Evolutionary conservation across 2,888 invertebrate genomes (phyloP).

Genomic region (Noctua comes): DNA sequence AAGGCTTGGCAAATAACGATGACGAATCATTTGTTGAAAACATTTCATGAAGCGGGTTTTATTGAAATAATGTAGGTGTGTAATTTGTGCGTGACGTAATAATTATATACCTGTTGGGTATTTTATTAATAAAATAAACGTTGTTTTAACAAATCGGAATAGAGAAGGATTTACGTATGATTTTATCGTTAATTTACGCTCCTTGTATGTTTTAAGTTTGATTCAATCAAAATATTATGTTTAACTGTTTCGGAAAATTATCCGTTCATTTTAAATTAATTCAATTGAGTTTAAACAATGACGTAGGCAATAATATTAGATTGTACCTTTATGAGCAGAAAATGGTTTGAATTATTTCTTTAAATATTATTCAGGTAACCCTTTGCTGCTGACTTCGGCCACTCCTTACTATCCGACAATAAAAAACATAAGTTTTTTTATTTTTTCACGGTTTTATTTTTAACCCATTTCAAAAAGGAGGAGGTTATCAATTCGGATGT

Average conservation of each 20-base stretch:
- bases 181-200: not conserved
- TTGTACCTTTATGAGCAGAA: not conserved
- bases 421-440: not conserved
- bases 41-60: not conserved
- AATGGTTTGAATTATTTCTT: not conserved
- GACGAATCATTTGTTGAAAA: not conserved
- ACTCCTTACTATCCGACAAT: no score
- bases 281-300: not conserved
- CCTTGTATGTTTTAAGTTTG: not conserved
- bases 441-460: not conserved
- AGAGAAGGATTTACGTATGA: not conserved
- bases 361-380: slow-evolving; percentile 1
- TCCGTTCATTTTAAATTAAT: not conserved
- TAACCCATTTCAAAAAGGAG: no score
- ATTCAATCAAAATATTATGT: slow-evolving; percentile 6
- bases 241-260: not conserved
- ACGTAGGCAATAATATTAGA: not conserved
- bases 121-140: not conserved
- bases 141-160: not conserved
- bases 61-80: not conserved
- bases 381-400: not conserved
- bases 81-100: not conserved
- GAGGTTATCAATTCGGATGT: no score
- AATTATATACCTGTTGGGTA: not conserved
- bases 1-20: not conserved